These are phyloP conservation scores for Drosophila neonasuta DNA, from an alignment of 2,888 invertebrate species.

Conservation along the genomic window DNA sequence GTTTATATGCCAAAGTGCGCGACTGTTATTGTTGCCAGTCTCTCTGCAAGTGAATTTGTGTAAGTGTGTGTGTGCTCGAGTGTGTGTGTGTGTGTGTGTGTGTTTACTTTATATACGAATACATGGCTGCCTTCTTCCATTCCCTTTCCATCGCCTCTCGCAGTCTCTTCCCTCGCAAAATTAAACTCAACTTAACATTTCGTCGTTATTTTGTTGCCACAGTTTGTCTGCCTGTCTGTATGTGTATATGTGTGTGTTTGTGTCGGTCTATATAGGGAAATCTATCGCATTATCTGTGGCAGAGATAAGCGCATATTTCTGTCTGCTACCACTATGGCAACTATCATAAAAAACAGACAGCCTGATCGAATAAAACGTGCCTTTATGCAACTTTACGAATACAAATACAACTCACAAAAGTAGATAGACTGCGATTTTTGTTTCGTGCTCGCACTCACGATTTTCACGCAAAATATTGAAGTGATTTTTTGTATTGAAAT, in stretches of 20 bases:
- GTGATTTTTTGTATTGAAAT: neutral
- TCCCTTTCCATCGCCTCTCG: slow-evolving; percentile 1
- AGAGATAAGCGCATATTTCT: slow-evolving; percentile 38
- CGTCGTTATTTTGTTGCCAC: slow-evolving; percentile 65
- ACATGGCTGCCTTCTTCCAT: neutral
- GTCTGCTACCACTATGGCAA: slow-evolving; percentile 22
- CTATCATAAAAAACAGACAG: slow-evolving; percentile 36
- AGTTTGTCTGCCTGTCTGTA: slow-evolving; percentile 6
- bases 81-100: slow-evolving; percentile 2
- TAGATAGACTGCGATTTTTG: slow-evolving; percentile 12
- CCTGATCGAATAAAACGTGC: slow-evolving; percentile 24
- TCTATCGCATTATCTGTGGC: slow-evolving; percentile 36
- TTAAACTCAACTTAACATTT: slow-evolving; percentile 63
- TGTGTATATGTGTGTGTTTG: too few species aligned
- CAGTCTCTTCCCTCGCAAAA: slow-evolving; percentile 32
- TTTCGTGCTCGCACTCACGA: slow-evolving; percentile 1
- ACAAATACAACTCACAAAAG: neutral
- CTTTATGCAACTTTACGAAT: neutral
- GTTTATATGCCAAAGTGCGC: slow-evolving; percentile 20
- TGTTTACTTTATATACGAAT: slow-evolving; percentile 56
- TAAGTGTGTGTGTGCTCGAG: neutral
- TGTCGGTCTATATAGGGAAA: slow-evolving; percentile 12
- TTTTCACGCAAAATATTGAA: slow-evolving; percentile 1
- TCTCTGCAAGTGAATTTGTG: neutral
- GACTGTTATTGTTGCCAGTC: slow-evolving; percentile 22